phyloP scores from a whole-genome alignment of 2,113 vertebrate genomes.

The Protomyctophum bolini region DNA sequence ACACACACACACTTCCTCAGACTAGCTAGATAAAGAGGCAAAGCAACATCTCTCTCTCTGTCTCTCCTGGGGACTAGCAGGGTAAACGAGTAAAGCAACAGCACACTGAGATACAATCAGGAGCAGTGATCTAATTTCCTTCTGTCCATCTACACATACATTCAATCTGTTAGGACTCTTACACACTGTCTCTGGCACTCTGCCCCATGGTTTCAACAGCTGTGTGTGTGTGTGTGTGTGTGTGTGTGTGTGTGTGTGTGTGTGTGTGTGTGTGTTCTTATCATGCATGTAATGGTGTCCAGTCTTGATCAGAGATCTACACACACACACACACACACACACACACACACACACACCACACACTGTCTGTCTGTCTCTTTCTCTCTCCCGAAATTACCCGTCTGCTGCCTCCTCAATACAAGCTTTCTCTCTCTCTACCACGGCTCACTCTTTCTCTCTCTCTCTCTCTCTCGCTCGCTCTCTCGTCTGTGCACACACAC shows the following conservation, averaged over 20 bases:
- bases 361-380: conserved; percentile 39
- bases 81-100: conserved; percentile 69
- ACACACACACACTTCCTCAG: too few relatives aligned
- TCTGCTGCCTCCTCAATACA: too few relatives aligned
- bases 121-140: conserved; percentile 81
- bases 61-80: conserved; percentile 66
- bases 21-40: too few relatives aligned
- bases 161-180: conserved; percentile 82
- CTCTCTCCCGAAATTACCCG: too few relatives aligned
- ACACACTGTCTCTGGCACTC: conserved; percentile 67
- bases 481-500: too few relatives aligned
- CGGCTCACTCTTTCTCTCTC: background rate
- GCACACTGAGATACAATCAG: conserved; percentile 79
- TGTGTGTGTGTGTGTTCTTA: conserved; percentile 21
- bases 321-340: background rate
- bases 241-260: conserved; percentile 11
- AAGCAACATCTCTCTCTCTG: conserved; percentile 8
- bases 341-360: conserved; percentile 49
- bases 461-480: background rate
- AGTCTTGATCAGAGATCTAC: too few relatives aligned
- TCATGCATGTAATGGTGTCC: background rate
- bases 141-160: conserved; percentile 80
- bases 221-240: conserved; percentile 16
- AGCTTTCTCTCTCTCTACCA: too few relatives aligned
- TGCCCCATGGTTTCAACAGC: conserved; percentile 53